Evolutionary conservation across 2,797 vertebrate genomes (phyloP).

Genomic region (Myiothlypis coronata): DNA sequence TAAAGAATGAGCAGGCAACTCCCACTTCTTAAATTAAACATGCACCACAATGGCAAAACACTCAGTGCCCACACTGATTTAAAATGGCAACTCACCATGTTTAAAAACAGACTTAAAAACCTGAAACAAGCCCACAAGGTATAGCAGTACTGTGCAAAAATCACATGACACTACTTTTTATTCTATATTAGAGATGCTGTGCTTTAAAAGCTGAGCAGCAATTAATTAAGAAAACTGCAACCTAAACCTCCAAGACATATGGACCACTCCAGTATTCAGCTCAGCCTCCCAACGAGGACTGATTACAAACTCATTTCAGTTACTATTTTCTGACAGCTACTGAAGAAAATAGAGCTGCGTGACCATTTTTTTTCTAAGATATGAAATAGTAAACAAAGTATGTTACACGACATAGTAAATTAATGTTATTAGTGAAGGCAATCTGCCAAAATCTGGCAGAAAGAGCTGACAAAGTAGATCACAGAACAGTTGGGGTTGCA

Average conservation of each 20-base stretch:
- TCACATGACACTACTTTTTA: background rate
- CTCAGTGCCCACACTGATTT: background rate
- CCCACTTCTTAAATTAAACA: background rate
- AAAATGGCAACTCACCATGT: background rate
- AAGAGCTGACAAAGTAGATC: background rate
- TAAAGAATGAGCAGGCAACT: background rate
- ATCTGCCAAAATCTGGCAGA: background rate
- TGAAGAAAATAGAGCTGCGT: background rate
- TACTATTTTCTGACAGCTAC: background rate
- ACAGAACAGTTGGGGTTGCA: background rate
- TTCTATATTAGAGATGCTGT: background rate
- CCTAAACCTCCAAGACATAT: background rate
- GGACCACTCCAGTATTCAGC: background rate
- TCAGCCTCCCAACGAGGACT: background rate
- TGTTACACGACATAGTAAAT: background rate
- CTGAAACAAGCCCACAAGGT: background rate
- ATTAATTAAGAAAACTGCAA: background rate
- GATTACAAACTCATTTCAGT: background rate
- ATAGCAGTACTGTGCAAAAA: background rate
- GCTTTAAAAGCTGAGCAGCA: background rate
- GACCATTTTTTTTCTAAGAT: background rate
- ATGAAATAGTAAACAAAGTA: background rate
- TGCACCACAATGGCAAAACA: background rate
- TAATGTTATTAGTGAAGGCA: background rate
- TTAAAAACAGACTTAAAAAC: background rate